phyloP scores from a whole-genome alignment of 2,888 invertebrate genomes.

The Cryptus armator region DNA sequence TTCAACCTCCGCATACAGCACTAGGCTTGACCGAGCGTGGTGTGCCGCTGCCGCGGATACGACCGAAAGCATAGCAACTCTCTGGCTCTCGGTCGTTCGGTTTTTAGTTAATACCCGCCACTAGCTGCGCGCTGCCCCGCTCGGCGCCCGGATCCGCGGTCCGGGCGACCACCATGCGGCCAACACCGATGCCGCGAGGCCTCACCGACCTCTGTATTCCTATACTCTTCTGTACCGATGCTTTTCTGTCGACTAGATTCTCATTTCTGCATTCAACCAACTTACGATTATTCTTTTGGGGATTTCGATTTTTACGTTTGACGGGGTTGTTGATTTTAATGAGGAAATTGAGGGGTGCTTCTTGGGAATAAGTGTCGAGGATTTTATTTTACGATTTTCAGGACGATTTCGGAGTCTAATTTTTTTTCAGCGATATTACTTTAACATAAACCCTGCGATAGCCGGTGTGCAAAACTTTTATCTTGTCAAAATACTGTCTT shows the following conservation, averaged over 20 bases:
- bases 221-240: background rate
- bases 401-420: no score
- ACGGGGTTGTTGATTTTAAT: no score
- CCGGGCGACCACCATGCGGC: conserved; percentile 44
- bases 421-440: no score
- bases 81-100: conserved; percentile 75
- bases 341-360: no score
- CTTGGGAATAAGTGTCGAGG: no score
- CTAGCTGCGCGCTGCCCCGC: conserved; percentile 68
- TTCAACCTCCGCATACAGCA: conserved; percentile 48
- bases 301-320: no score
- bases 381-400: no score
- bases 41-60: conserved; percentile 66
- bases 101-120: conserved; percentile 82
- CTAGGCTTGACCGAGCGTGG: conserved; percentile 67
- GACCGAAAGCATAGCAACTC: conserved; percentile 64
- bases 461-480: no score
- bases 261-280: background rate
- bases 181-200: conserved; percentile 59
- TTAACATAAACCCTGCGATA: no score
- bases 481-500: no score
- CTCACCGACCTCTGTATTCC: conserved; percentile 38
- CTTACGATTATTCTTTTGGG: background rate
- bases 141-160: conserved; percentile 64
- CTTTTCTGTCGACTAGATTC: background rate